Conservation (phyloP, 2,888 invertebrate species). For the Ischnura elegans region DNA sequence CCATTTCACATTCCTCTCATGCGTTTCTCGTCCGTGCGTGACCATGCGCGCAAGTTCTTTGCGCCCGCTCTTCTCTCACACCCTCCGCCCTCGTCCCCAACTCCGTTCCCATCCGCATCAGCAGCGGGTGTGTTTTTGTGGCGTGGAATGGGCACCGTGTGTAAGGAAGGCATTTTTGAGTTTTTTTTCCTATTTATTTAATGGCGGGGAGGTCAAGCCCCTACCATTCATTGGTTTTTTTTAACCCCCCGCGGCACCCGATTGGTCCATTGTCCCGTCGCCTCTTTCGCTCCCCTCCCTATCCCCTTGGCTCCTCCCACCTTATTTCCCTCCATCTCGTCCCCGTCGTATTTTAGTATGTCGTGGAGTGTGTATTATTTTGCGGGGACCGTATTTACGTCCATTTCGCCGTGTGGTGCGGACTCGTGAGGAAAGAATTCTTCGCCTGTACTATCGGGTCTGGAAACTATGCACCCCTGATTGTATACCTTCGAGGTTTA, state of each 20-base stretch:
- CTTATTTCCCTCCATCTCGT: background rate
- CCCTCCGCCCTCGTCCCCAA: background rate
- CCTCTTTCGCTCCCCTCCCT: background rate
- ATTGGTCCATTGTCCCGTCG: background rate
- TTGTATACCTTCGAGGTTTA: too few relatives aligned
- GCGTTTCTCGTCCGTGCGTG: background rate
- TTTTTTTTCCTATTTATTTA: background rate
- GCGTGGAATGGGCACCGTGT: background rate
- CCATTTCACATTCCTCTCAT: background rate
- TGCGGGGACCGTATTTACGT: background rate
- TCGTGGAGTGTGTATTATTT: slow-evolving; percentile 4
- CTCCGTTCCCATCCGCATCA: background rate
- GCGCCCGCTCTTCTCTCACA: background rate
- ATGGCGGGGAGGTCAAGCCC: slow-evolving; percentile 5
- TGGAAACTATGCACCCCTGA: too few relatives aligned
- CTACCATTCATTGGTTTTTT: background rate
- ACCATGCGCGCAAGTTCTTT: background rate
- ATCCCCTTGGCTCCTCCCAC: background rate
- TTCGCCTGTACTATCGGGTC: too few relatives aligned
- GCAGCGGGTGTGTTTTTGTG: background rate
- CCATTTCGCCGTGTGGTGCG: background rate
- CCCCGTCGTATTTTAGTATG: background rate
- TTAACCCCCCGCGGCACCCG: background rate
- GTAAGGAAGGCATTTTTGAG: background rate
- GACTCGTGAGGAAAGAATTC: too few relatives aligned